phyloP scores from a whole-genome alignment of 2,888 invertebrate genomes.

The Encarsia formosa region DNA sequence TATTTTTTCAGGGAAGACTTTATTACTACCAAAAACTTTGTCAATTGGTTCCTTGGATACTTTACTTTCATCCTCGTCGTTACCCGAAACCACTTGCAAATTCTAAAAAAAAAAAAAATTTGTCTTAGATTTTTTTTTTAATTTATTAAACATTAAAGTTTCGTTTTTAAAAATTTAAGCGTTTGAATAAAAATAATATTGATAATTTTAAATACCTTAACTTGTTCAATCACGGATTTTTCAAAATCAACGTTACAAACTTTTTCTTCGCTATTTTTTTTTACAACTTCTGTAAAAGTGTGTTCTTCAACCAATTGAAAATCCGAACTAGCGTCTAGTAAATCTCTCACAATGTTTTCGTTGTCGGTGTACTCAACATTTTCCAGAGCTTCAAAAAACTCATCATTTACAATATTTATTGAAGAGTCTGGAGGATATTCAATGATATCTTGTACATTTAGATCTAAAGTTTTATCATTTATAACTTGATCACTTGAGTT shows the following conservation, averaged over 20 bases:
- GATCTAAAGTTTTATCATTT: too few relatives aligned
- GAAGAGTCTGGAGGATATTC: too few relatives aligned
- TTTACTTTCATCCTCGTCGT: conserved; percentile 8
- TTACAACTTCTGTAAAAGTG: conserved; percentile 1
- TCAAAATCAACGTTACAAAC: background rate
- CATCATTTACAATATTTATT: background rate
- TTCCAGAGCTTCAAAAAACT: conserved; percentile 6
- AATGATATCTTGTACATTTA: too few relatives aligned
- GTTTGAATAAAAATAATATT: too few relatives aligned
- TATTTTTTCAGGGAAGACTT: conserved; percentile 8
- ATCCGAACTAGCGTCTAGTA: conserved; percentile 19
- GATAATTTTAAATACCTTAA: conserved; percentile 21
- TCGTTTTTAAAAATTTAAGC: too few relatives aligned
- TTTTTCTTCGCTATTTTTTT: background rate
- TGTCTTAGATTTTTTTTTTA: too few relatives aligned
- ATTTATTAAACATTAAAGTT: too few relatives aligned
- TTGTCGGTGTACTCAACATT: too few relatives aligned
- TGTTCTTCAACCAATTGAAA: conserved; percentile 7
- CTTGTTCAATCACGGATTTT: conserved; percentile 7
- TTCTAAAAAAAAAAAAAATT: background rate
- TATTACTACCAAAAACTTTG: conserved; percentile 8
- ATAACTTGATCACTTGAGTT: too few relatives aligned
- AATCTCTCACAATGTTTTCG: background rate
- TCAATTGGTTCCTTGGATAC: conserved; percentile 18
- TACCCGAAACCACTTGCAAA: conserved; percentile 3